Evolutionary conservation across 2,113 vertebrate species (phyloP), one percentile per base, ranked within the genome.

Genomic region (Formicarius rufipectus): DNA sequence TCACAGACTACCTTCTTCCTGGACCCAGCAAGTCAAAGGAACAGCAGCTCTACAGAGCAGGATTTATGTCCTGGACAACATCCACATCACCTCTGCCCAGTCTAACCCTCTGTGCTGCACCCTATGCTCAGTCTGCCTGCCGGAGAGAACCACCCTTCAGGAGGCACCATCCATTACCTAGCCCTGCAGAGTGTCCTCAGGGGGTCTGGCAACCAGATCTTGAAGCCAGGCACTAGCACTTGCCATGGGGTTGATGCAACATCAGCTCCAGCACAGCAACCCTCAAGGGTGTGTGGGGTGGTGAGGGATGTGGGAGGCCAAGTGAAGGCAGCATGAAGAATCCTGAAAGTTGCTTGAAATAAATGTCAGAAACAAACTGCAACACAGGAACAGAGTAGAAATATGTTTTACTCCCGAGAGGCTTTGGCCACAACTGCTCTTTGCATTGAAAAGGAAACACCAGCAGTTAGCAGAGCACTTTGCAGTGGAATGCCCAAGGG

Each of bases 391-490:
- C 20, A 39, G 47, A 60, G 49, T 1, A 87, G 52, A 77, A 85
- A 75, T 10, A 16, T 0, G 0, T 44, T 60, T 91, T 64, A 31
- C 49, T 73, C 44, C 50, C 28, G 20, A 21, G 44, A 66, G 81
- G 67, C 72, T 92, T 71, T 58, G 83, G 59, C 83, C 27, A 16
- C 73, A 77, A 24, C 86, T 74, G 75, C 94, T 95, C 86, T 89
- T 95, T 95, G 80, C 89, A 84, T 92, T 81, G 85, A 33, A 35
- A 66, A 64, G 31, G 45, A 53, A 95, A 92, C 19, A n/a, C 12
- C 68, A 87, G 80, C 72, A 88, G 85, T 42, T 24, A 53, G 68
- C 49, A 80, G 62, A 31, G 53, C 25, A 62, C n/a, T 63, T 31
- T 3, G 8, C 22, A 4, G 74, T 25, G 50, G 8, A 21, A 85